phyloP scores from a whole-genome alignment of 2,888 invertebrate species.

The Cyclophora albipunctata region DNA sequence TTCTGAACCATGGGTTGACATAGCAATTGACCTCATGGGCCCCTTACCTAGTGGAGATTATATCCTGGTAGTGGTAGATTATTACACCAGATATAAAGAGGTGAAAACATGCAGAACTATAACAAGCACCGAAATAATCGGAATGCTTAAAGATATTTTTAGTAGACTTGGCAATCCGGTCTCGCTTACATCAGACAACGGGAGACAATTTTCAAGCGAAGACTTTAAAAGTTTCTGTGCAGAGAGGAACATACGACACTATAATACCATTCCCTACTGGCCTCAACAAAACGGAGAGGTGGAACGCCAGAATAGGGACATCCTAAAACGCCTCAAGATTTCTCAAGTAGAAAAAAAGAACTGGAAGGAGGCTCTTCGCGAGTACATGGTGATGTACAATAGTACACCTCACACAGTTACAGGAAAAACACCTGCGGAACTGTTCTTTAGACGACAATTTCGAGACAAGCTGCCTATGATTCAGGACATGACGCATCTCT shows the following conservation, averaged over 20 bases:
- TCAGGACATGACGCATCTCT: neutral
- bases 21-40: conserved; percentile 26
- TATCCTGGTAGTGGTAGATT: neutral
- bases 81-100: neutral
- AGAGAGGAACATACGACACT: conserved; percentile 14
- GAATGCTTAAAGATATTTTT: conserved; percentile 11
- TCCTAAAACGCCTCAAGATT: conserved; percentile 20
- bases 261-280: conserved; percentile 20
- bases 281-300: conserved; percentile 25
- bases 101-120: conserved; percentile 10
- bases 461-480: conserved; percentile 22
- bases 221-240: conserved; percentile 7
- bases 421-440: conserved; percentile 21
- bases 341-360: conserved; percentile 8
- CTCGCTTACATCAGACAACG: conserved; percentile 11
- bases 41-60: conserved; percentile 8
- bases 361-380: conserved; percentile 11
- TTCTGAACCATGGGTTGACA: conserved; percentile 15
- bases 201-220: conserved; percentile 16
- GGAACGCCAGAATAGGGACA: conserved; percentile 21
- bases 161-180: neutral
- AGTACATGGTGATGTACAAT: conserved; percentile 23
- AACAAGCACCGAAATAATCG: conserved; percentile 9
- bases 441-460: conserved; percentile 20
- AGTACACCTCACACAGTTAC: conserved; percentile 26